Evolutionary conservation across 2,797 vertebrate species (phyloP).

Genomic region (Lophius americanus): DNA sequence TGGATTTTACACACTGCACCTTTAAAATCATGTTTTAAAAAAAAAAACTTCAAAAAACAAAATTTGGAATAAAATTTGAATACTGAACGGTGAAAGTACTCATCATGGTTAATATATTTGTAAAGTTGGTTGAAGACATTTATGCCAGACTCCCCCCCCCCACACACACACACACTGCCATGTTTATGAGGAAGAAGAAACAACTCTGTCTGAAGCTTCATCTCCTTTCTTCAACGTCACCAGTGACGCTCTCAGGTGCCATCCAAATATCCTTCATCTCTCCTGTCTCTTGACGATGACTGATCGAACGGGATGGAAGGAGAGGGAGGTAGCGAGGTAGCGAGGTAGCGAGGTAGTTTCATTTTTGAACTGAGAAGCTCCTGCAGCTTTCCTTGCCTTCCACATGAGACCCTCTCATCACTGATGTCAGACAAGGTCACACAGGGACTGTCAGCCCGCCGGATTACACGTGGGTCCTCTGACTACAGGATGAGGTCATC

Average conservation of each 20-base stretch:
- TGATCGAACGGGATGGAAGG: not conserved
- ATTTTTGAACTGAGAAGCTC: conserved; percentile 11
- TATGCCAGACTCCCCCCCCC: too few relatives aligned
- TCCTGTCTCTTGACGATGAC: conserved; percentile 30
- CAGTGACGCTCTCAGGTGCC: conserved; percentile 27
- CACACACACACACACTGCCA: too few relatives aligned
- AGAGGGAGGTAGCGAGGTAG: not conserved
- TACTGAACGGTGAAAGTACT: too few relatives aligned
- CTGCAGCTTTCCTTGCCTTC: conserved; percentile 19
- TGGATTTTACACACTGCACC: too few relatives aligned
- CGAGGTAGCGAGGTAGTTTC: conserved; percentile 2
- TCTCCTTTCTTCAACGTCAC: conserved; percentile 23
- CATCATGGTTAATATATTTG: too few relatives aligned
- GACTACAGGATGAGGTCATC: not conserved
- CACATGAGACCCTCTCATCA: not conserved
- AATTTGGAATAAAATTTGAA: too few relatives aligned
- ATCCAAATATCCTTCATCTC: conserved; percentile 33
- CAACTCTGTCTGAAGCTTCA: too few relatives aligned
- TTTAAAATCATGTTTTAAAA: too few relatives aligned
- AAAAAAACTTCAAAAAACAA: too few relatives aligned
- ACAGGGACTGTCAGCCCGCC: not conserved
- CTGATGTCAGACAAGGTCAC: not conserved
- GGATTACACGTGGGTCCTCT: not conserved
- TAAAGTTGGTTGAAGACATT: too few relatives aligned
- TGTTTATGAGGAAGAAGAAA: too few relatives aligned